These are phyloP conservation scores for Hyposoter didymator DNA, from an alignment of 2,888 invertebrate species.

Conservation along the genomic window DNA sequence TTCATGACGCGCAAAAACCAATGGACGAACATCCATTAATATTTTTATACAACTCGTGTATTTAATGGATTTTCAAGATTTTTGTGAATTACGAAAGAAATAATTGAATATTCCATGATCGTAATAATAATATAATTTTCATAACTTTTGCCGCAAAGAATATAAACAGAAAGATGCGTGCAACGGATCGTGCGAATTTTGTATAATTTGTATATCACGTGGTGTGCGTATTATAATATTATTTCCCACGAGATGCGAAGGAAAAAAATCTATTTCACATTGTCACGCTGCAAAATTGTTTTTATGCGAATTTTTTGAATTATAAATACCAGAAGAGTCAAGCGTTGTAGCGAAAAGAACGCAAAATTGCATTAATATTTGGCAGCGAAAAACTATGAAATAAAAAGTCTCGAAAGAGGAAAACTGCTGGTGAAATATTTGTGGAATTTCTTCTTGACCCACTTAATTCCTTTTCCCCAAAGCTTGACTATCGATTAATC, in stretches of 20 bases:
- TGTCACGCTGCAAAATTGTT: no score
- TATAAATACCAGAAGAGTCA: not conserved
- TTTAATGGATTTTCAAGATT: not conserved
- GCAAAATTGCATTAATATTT: not conserved
- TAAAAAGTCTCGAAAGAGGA: conserved; percentile 35
- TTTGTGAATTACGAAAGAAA: not conserved
- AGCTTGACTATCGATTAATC: conserved; percentile 10
- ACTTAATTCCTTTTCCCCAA: not conserved
- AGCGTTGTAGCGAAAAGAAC: not conserved
- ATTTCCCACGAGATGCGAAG: no score
- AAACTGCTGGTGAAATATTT: conserved; percentile 3
- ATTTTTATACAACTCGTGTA: not conserved
- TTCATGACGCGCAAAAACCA: not conserved
- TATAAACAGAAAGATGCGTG: not conserved
- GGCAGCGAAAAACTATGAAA: not conserved
- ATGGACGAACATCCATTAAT: not conserved
- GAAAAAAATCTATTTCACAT: no score
- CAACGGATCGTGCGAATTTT: not conserved
- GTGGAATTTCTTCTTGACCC: conserved; percentile 18
- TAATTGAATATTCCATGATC: not conserved
- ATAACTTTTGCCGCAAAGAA: not conserved
- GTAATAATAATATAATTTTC: not conserved
- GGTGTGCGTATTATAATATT: not conserved
- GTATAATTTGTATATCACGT: not conserved
- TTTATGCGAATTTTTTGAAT: no score